Evolutionary conservation across 2,113 vertebrate species (phyloP).

Genomic region (Paedocypris sp.): DNA sequence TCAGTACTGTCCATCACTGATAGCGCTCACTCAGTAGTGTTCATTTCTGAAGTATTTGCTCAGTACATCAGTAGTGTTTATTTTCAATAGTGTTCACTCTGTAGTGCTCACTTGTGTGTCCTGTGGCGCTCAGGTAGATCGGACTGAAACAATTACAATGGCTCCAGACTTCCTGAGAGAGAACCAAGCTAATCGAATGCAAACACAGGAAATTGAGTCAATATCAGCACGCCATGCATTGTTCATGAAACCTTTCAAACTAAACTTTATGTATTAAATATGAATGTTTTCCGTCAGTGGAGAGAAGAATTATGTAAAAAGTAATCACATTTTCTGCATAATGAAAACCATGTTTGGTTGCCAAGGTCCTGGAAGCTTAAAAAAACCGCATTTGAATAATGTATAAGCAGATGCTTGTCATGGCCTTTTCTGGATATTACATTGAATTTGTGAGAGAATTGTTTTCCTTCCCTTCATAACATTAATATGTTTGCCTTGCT

Average conservation of each 20-base stretch:
- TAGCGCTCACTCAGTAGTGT: too few species aligned
- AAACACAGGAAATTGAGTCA: slow-evolving; percentile 10
- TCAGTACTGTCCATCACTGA: too few species aligned
- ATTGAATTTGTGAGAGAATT: neutral
- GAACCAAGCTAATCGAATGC: slow-evolving; percentile 13
- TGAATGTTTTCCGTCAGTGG: slow-evolving; percentile 45
- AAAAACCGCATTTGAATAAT: slow-evolving; percentile 39
- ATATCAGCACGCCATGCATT: slow-evolving; percentile 19
- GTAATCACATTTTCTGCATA: slow-evolving; percentile 52
- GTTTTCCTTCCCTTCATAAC: too few species aligned
- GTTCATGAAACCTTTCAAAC: slow-evolving; percentile 36
- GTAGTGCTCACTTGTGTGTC: neutral
- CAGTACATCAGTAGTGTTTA: too few species aligned
- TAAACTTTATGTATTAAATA: slow-evolving; percentile 48
- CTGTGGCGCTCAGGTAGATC: neutral
- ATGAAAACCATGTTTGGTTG: slow-evolving; percentile 50
- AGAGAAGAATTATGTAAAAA: slow-evolving; percentile 48
- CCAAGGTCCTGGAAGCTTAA: slow-evolving; percentile 23
- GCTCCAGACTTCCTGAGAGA: neutral
- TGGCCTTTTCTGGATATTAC: neutral
- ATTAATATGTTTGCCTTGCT: too few species aligned
- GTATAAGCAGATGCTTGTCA: slow-evolving; percentile 33
- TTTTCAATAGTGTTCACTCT: too few species aligned
- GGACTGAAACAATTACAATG: neutral
- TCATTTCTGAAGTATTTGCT: too few species aligned